Evolutionary conservation across 2,888 invertebrate genomes (phyloP), one percentile per base, ranked within the genome.

Genomic region (Altica lythri): DNA sequence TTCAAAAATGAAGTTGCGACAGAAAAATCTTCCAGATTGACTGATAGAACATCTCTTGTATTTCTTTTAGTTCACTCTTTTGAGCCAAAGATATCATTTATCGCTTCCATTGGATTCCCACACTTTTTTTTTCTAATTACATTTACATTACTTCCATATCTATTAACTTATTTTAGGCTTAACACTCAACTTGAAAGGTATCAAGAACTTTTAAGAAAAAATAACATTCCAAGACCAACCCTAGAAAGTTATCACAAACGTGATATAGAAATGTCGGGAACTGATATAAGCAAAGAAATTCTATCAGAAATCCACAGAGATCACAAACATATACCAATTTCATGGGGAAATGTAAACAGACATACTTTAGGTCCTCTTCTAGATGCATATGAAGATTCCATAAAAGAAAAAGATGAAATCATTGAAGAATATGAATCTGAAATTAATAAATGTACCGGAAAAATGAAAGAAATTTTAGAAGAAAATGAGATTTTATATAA

Each of bases 131-230:
- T n/a, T n/a, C n/a, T n/a, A n/a, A n/a, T n/a, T n/a, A n/a, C n/a
- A n/a, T n/a, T n/a, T n/a, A n/a, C n/a, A n/a, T n/a, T n/a, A n/a
- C n/a, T n/a, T n/a, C n/a, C 18, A 8, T n/a, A 10, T 17, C 9
- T 38, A 6, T 38, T 22, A 8, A 2, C 8, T 14, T 47, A 25
- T 76, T 75, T 4, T 71, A 86, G 88, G 46, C 71, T 91, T 16
- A 91, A 91, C 71, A 83, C 87, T 0, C 90, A 91, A 66, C 76
- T 92, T 16, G 89, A 90, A 56, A 78, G 84, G 1, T 90, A 89
- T 69, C 91, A 91, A 74, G 87, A 90, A 64, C 86, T 83, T 61
- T 58, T 87, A 0, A 78, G 84, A n/a, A 74, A 69, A 44, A 53
- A 63, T 48, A 65, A 72, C 57, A 59, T 65, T 9, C 55, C 62